phyloP scores from a whole-genome alignment of 2,888 invertebrate species.

The Agonum fuliginosum region DNA sequence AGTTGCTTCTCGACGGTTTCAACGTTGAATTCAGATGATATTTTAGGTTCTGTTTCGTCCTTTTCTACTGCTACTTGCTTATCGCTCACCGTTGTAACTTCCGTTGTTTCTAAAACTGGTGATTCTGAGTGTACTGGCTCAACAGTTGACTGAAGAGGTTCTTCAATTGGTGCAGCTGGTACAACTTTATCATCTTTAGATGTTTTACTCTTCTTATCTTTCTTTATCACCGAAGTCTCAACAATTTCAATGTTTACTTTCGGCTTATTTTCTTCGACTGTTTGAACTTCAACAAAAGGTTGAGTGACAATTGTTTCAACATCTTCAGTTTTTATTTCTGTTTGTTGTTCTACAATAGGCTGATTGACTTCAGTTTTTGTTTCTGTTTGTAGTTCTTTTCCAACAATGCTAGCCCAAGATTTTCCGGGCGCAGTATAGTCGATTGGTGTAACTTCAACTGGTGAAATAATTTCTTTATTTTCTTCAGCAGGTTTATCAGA shows the following conservation, averaged over 20 bases:
- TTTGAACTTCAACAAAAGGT: not conserved
- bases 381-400: slow-evolving; percentile 42
- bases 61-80: slow-evolving; percentile 43
- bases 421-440: slow-evolving; percentile 62
- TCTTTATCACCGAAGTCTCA: slow-evolving; percentile 5
- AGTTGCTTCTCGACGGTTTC: slow-evolving; percentile 63
- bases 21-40: slow-evolving; percentile 62
- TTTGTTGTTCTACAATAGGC: too few species aligned
- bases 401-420: slow-evolving; percentile 68
- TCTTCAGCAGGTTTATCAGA: slow-evolving; percentile 30
- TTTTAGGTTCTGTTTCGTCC: slow-evolving; percentile 55
- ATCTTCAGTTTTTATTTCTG: not conserved
- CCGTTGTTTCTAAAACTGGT: slow-evolving; percentile 9
- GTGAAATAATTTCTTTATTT: not conserved
- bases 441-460: slow-evolving; percentile 19
- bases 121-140: not conserved
- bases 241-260: not conserved
- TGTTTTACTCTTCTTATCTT: slow-evolving; percentile 18
- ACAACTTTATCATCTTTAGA: not conserved
- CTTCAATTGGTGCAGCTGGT: not conserved
- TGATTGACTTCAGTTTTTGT: slow-evolving; percentile 11
- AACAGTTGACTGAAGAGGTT: not conserved
- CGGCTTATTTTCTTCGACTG: not conserved
- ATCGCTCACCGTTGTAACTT: slow-evolving; percentile 34
- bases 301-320: not conserved